A percentile compares a stretch with the other conserved stretches of the same genome.
phyloP scores from a whole-genome alignment of 2,888 invertebrate species.

The Acrobasis suavella region DNA sequence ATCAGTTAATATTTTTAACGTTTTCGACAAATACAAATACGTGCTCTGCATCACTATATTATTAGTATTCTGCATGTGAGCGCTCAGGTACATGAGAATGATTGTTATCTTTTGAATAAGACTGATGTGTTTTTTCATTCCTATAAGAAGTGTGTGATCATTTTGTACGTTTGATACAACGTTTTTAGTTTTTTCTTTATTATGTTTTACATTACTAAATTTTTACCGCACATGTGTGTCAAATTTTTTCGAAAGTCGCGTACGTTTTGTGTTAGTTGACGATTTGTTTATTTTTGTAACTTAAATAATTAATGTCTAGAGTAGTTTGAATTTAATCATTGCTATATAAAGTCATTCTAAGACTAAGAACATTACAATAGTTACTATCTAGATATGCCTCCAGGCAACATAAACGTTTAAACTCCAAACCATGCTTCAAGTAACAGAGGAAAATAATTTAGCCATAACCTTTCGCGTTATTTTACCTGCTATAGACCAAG shows the following conservation, averaged over 20 bases:
- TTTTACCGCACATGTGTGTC: neutral
- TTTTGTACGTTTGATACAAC: constrained; percentile 1
- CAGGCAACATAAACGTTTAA: neutral
- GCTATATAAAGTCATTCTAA: neutral
- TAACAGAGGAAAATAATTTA: constrained; percentile 24
- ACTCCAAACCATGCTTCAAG: neutral
- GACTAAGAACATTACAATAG: neutral
- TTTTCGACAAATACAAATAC: neutral
- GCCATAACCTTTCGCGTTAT: constrained; percentile 1
- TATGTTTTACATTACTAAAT: neutral
- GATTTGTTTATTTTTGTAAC: too few species aligned
- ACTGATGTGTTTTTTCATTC: constrained; percentile 17
- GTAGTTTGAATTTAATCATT: too few species aligned
- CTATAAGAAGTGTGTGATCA: constrained; percentile 7
- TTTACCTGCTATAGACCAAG: neutral
- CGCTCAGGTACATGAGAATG: constrained; percentile 4
- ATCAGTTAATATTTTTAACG: too few species aligned
- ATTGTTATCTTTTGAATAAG: constrained; percentile 22
- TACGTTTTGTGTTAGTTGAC: too few species aligned
- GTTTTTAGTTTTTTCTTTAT: neutral
- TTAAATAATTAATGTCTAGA: too few species aligned
- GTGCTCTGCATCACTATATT: neutral
- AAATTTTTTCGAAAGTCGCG: neutral
- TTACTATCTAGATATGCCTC: neutral
- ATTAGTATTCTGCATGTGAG: constrained; percentile 9